These are phyloP conservation scores for Rhagonycha lutea DNA, from an alignment of 2,888 invertebrate species.

Conservation along the genomic window DNA sequence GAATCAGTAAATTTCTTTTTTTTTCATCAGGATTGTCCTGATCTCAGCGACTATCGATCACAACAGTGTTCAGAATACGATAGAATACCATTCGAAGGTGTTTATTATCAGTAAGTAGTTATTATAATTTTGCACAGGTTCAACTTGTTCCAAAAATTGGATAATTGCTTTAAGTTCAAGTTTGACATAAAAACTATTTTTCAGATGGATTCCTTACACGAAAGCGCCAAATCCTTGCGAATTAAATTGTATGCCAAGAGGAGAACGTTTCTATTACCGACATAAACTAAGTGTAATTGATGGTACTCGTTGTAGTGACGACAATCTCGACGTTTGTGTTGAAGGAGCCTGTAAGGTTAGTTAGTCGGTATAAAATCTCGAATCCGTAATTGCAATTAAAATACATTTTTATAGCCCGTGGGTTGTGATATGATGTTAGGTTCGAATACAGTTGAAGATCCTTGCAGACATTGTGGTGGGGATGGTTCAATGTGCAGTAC, in stretches of 20 bases:
- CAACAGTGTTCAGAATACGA: conserved; percentile 90
- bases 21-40: conserved; percentile 73
- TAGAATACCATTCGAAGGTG: conserved; percentile 77
- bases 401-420: conserved; percentile 67
- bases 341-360: conserved; percentile 89
- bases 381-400: not conserved
- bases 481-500: conserved; percentile 88
- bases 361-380: conserved; percentile 7
- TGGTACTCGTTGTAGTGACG: conserved; percentile 82
- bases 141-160: too few relatives aligned
- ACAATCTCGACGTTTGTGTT: conserved; percentile 90
- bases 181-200: conserved; percentile 25
- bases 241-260: conserved; percentile 92
- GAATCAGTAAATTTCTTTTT: conserved; percentile 16
- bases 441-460: conserved; percentile 83
- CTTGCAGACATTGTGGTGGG: conserved; percentile 91
- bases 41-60: conserved; percentile 79
- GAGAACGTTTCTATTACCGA: conserved; percentile 88
- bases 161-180: not conserved
- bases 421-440: conserved; percentile 96
- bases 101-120: conserved; percentile 74
- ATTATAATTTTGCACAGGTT: too few relatives aligned
- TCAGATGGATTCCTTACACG: conserved; percentile 86
- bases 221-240: conserved; percentile 91
- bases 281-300: conserved; percentile 81